A percentile compares a stretch with the other conserved stretches of the same genome.
These are phyloP conservation scores for Aspidapion aeneum DNA, from an alignment of 2,888 invertebrate genomes.

Conservation along the genomic window DNA sequence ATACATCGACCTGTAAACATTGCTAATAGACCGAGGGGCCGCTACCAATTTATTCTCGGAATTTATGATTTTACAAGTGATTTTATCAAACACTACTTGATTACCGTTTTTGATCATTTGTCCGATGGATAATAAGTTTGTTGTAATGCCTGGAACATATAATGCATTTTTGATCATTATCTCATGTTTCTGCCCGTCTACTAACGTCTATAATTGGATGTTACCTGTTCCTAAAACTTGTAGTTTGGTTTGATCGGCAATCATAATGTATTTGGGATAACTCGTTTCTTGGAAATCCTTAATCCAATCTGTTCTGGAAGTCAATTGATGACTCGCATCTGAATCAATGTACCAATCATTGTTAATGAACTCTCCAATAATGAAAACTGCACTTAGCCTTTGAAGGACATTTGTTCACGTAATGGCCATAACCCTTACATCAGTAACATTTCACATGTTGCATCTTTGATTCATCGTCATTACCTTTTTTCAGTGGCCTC, in stretches of 20 bases:
- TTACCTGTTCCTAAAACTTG: conserved; percentile 14
- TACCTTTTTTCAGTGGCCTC: no score
- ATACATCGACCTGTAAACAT: no score
- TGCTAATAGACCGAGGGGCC: not conserved
- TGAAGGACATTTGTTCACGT: no score
- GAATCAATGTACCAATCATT: conserved; percentile 28
- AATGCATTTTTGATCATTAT: conserved; percentile 11
- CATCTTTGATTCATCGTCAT: no score
- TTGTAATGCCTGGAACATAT: conserved; percentile 16
- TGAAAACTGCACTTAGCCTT: conserved; percentile 27
- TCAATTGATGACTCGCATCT: conserved; percentile 27
- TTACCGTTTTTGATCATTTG: conserved; percentile 17
- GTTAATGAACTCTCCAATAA: conserved; percentile 20
- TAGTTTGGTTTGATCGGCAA: conserved; percentile 14
- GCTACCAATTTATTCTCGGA: no score
- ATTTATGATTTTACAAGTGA: conserved; percentile 11
- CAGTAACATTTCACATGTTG: no score
- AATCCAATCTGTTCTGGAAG: conserved; percentile 19
- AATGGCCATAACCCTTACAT: no score
- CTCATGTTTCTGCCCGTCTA: conserved; percentile 6
- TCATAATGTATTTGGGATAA: conserved; percentile 16
- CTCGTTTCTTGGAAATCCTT: conserved; percentile 7
- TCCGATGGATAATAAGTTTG: conserved; percentile 20
- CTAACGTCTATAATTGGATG: conserved; percentile 11
- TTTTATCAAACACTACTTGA: conserved; percentile 12